Base-by-base conservation (phyloP, 2,888 invertebrate species). In the Agelastica alni region DNA sequence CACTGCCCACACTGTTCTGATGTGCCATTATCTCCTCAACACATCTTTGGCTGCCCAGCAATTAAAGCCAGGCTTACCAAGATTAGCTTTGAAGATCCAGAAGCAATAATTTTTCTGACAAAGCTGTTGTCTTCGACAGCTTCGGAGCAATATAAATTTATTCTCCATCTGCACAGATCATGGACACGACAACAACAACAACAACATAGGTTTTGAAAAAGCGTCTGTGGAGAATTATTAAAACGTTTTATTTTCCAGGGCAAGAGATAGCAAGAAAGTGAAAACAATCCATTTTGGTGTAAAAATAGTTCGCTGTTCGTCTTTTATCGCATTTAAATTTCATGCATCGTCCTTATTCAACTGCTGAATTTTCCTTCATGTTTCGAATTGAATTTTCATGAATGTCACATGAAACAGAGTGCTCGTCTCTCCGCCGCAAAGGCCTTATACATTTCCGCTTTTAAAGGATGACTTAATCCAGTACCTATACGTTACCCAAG, bases 401-500 rank as follows among this genome's bases (percentile, higher is more conserved):
- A 28, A 47, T 16, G 22, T 13, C 41, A 39, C 45, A 45, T 28
- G 13, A 52, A 52, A 52, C 45, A 53, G 43, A 37, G 32, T 9
- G 36, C 18, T 18, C 9, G 36, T 36, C 41, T 26, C n/a, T n/a
- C n/a, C 36, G 45, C 20, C 26, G 49, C 49, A 36, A 45, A 36
- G 37, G 20, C 43, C 39, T 43, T 36, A 46, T 41, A 53, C 53
- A 53, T 53, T 48, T 45, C 45, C 42, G n/a, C 26, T 39, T 30
- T 36, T 18, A 39, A 37, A 37, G 49, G 43, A 55, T 51, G 56
- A 57, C 53, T 56, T 60, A 63, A 58, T 63, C 63, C 62, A 60
- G 61, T 62, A n/a, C n/a, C n/a, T n/a, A 59, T 63, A 63, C 57
- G 60, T 59, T 60, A 64, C 56, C 59, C 53, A 42, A 63, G 60